Percentiles rank a stretch among this genome's conserved stretches.
These are phyloP conservation scores for Ia io DNA, from an alignment of 2,113 vertebrate genomes.

Conservation along the genomic window DNA sequence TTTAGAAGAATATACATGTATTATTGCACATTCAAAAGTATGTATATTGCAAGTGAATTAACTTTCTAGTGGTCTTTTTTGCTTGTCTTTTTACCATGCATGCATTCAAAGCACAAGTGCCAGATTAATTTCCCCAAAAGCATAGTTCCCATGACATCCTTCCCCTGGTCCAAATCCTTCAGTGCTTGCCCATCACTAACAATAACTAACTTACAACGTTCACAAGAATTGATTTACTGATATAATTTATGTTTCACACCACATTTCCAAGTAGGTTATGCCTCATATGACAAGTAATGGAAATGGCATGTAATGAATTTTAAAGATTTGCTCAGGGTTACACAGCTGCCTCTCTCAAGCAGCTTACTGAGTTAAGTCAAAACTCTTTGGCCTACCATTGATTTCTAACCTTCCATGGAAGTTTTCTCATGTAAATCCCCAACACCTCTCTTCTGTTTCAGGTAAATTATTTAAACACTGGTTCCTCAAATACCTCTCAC, in stretches of 20 bases:
- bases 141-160: neutral
- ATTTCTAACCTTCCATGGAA: neutral
- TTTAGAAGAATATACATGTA: neutral
- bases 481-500: neutral
- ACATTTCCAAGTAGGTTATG: neutral
- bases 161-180: neutral
- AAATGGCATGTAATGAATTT: neutral
- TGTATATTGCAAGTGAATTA: neutral
- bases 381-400: neutral
- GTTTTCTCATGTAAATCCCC: neutral
- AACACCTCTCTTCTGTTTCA: neutral
- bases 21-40: neutral
- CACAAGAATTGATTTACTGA: neutral
- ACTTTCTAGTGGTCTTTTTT: neutral
- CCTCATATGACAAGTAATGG: neutral
- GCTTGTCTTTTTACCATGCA: neutral
- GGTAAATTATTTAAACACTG: neutral
- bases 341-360: neutral
- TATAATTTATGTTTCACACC: neutral
- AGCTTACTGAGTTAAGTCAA: neutral
- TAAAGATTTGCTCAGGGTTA: neutral
- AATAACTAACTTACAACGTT: neutral
- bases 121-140: neutral
- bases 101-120: neutral
- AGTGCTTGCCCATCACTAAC: neutral